Base-by-base conservation (phyloP, 2,888 invertebrate genomes). In the Stenurella melanura region DNA sequence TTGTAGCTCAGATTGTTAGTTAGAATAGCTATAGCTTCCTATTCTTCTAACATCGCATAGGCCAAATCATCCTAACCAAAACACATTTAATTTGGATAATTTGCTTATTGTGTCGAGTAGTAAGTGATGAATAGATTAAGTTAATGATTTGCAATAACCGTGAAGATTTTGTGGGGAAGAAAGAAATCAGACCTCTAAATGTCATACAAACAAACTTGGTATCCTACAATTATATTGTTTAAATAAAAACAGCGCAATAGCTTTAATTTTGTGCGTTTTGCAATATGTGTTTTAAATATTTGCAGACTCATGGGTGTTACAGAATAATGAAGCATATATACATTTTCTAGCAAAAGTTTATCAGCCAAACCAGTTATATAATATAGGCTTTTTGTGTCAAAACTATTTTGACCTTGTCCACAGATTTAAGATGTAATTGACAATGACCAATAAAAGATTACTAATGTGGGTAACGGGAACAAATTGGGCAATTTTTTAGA, bases 381-480 rank as follows among this genome's bases (percentile, higher is more conserved):
- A 50, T 50, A n/a, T 50, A 50, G 15, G 50, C 5, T 50, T 50
- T n/a, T 50, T 50, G n/a, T 50, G 15, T 50, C 50, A 15, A 50
- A 50, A 50, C 50, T 50, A 50, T 50, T 75, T 74, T 76, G 67
- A 73, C 74, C 70, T 70, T 70, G 70, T 34, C 58, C 50, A 9
- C 19, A 42, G 19, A 57, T 34, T 69, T 69, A 73, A 81, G 74
- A 77, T 78, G 79, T 77, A 83, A 80, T 78, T 81, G 80, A 81
- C 81, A 81, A 74, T 83, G 81, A 81, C 78, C 76, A 75, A 73
- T 58, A 67, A 60, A 70, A 76, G 7, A 18, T 19, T 19, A 12
- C 76, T 75, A 63, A 79, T 79, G 73, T 81, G 77, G 79, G 80
- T 80, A 80, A 80, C 50, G 81, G 76, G 81, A 77, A 80, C 82